Evolutionary conservation across 1,140 invertebrate species (phyloP), one percentile per base, ranked within the genome.

Genomic region (Dreissena rostriformis): DNA sequence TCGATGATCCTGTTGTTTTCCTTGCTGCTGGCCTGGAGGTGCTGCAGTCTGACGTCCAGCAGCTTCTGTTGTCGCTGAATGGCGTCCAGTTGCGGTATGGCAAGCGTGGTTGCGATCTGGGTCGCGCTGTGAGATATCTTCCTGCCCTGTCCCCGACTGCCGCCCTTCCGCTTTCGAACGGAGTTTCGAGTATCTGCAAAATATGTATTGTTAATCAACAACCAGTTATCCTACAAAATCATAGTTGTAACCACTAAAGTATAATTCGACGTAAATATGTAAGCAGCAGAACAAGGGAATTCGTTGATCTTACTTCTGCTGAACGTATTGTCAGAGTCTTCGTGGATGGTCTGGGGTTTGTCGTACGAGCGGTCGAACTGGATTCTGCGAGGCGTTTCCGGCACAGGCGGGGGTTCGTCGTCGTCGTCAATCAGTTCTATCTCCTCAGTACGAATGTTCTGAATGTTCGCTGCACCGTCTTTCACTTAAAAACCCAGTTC

Each of bases 41-140:
- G 92, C 74, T 93, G 93, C 28, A 93, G 85, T 70, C 93, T 77
- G 39, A 93, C 91, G 82, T 93, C 93, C 68, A 93, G 86, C 26
- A 93, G 86, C 73, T 93, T 93, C 76, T 93, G 92, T 24, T 91
- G 91, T 72, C 92, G 80, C 87, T 92, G 91, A 49, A 93, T 93
- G 53, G 91, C 92, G 75, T 93, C 93, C 53, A 93, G 88, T 70
- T 93, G 93, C 14, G 93, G 93, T 61, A 93, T 92, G 22, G 91
- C 89, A 53, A 93, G 78, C 19, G 92, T 91, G 70, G 92, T 92
- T 14, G 92, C 91, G 65, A 91, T 72, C 15, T 92, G 91, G 17
- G 89, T 75, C 19, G 87, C 88, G 65, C 89, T 74, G 53, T 77
- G 74, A 51, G 82, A 84, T 22, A 89, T 85, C 61, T 90, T 87